These are phyloP conservation scores for Laticauda colubrina DNA, from an alignment of 2,113 vertebrate genomes.

Conservation along the genomic window DNA sequence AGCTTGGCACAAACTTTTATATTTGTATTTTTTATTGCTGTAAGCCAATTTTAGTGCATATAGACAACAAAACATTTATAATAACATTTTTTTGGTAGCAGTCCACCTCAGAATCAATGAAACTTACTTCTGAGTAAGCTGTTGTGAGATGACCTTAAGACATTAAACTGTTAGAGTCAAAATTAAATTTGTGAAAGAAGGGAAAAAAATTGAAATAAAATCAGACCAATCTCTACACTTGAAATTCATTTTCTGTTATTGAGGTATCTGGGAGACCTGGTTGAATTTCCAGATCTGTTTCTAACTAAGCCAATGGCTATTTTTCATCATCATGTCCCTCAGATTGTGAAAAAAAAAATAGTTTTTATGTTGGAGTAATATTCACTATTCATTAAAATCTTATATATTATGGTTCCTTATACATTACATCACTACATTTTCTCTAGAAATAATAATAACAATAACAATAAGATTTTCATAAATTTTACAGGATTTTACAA, in stretches of 20 bases:
- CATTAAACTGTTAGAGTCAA: neutral
- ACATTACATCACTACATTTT: neutral
- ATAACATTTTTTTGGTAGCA: neutral
- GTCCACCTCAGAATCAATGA: neutral
- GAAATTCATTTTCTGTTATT: slow-evolving; percentile 27
- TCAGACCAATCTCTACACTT: slow-evolving; percentile 24
- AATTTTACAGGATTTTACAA: neutral
- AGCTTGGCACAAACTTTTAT: neutral
- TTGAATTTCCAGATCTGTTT: neutral
- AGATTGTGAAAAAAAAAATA: neutral
- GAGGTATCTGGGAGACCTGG: neutral
- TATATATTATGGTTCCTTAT: neutral
- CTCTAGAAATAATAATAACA: neutral
- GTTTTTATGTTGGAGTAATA: neutral
- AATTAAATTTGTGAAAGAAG: slow-evolving; percentile 14
- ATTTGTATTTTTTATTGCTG: neutral
- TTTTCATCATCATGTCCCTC: neutral
- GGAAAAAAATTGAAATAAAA: slow-evolving; percentile 42
- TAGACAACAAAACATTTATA: neutral
- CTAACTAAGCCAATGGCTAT: neutral
- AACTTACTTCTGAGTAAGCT: neutral
- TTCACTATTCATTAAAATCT: neutral
- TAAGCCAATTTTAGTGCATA: neutral
- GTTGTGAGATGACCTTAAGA: neutral
- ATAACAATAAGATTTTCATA: neutral